Evolutionary conservation across 2,113 vertebrate species (phyloP), one percentile per base, ranked within the genome.

Genomic region (Stegastes partitus): DNA sequence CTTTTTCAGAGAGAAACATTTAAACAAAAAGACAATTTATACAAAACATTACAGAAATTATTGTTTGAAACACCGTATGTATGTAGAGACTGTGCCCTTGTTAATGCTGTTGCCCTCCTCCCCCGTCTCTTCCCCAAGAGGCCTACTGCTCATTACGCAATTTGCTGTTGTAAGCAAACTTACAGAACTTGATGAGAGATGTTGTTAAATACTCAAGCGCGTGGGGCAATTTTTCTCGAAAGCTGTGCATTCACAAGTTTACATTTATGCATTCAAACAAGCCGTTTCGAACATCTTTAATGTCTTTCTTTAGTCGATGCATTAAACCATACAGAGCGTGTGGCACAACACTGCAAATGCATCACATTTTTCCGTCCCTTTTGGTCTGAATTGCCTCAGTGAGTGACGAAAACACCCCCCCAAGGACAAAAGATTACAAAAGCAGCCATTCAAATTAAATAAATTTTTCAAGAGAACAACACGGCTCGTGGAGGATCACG

Each of bases 101-200:
- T 62, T 73, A 57, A 26, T 75, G 66, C 3, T 44, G 31, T 26
- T 78, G 63, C 23, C 57, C 55, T 77, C 68, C 21, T 84, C 62
- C 8, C 68, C 80, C 66, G 72, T 51, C 5, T 70, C 21, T 21
- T 16, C 50, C 67, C 58, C 54, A 61, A 66, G 53, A 76, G 78
- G 50, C 51, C 74, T 11, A 53, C 31, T 59, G 25, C 47, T 59
- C 34, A 77, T 89, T 89, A 76, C 65, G 74, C 82, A 74, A 79
- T 75, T 58, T 77, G 37, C 50, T 74, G 67, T 59, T 74, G 16
- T 61, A 67, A 81, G 74, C 63, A 67, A 53, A 72, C 74, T 14
- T 58, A 59, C 34, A 70, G 21, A 1, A 25, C 39, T 51, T 22
- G 4, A 70, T 70, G 23, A 39, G 18, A 67, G 59, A 45, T 15